Evolutionary conservation across 2,888 invertebrate genomes (phyloP).

Genomic region (Rambutsinella grinnellia): DNA sequence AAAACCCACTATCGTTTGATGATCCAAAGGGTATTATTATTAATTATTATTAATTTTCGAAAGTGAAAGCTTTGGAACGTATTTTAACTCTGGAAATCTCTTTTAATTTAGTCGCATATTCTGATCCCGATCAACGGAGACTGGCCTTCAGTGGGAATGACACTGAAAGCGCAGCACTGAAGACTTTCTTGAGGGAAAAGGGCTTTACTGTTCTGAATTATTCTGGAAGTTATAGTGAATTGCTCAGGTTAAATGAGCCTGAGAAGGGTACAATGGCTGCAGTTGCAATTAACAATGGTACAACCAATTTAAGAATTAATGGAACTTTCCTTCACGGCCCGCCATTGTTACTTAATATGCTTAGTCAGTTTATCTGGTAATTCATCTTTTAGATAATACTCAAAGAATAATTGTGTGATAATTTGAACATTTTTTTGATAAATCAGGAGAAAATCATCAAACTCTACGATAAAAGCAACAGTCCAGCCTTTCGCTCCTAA

Average conservation of each 20-base stretch:
- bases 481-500: slow-evolving; percentile 35
- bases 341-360: slow-evolving; percentile 80
- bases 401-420: too few relatives aligned
- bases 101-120: slow-evolving; percentile 20
- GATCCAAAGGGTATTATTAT: slow-evolving; percentile 42
- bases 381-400: slow-evolving; percentile 51
- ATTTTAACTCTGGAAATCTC: neutral
- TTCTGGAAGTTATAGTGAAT: slow-evolving; percentile 62
- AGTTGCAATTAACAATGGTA: neutral
- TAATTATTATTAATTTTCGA: too few relatives aligned
- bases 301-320: slow-evolving; percentile 76
- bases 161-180: neutral
- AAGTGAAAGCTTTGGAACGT: neutral
- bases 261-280: slow-evolving; percentile 59
- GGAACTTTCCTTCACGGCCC: slow-evolving; percentile 84
- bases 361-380: slow-evolving; percentile 79
- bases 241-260: slow-evolving; percentile 44
- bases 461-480: too few relatives aligned
- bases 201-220: slow-evolving; percentile 43
- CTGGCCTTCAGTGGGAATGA: neutral
- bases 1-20: slow-evolving; percentile 76
- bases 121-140: slow-evolving; percentile 10
- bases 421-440: too few relatives aligned
- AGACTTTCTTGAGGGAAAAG: neutral
- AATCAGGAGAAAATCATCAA: too few relatives aligned